Evolutionary conservation across 1,140 invertebrate species (phyloP).

Genomic region (Lamellibrachia luymesi): DNA sequence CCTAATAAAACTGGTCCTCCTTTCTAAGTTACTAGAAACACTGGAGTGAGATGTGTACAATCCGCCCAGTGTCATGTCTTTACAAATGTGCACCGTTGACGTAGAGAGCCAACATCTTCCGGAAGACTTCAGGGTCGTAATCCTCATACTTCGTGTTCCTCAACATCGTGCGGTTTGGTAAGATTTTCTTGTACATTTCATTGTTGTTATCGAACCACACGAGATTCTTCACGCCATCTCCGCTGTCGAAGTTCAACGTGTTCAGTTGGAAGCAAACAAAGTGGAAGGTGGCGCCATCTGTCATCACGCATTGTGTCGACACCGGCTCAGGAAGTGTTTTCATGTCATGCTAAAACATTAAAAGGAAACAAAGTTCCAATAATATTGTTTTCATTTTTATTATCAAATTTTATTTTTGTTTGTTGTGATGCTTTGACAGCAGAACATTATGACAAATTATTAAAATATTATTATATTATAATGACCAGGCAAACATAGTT

Average conservation of each 20-base stretch:
- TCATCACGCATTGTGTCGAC: conserved; percentile 76
- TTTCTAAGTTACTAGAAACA: neutral
- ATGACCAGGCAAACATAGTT: neutral
- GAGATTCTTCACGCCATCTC: conserved; percentile 71
- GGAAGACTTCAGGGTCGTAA: conserved; percentile 77
- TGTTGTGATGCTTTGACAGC: too few relatives aligned
- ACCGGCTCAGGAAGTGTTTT: conserved; percentile 72
- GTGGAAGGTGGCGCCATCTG: conserved; percentile 72
- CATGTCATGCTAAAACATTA: conserved; percentile 60
- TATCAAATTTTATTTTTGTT: too few relatives aligned
- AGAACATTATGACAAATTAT: too few relatives aligned
- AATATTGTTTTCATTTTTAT: too few relatives aligned
- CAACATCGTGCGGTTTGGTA: conserved; percentile 43
- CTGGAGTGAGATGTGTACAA: neutral
- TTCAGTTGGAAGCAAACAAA: conserved; percentile 85
- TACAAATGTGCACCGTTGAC: conserved; percentile 57
- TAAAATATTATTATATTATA: too few relatives aligned
- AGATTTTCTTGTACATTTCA: conserved; percentile 65
- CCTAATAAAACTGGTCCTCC: neutral
- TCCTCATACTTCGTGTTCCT: conserved; percentile 66
- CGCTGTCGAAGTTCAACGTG: conserved; percentile 67
- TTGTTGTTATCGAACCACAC: conserved; percentile 72
- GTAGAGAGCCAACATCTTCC: conserved; percentile 76
- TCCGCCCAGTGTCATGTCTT: neutral
- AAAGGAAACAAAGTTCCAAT: neutral